A percentile compares a stretch with the other conserved stretches of the same genome.
phyloP scores from a whole-genome alignment of 2,797 vertebrate species.

The Geotrypetes seraphini region DNA sequence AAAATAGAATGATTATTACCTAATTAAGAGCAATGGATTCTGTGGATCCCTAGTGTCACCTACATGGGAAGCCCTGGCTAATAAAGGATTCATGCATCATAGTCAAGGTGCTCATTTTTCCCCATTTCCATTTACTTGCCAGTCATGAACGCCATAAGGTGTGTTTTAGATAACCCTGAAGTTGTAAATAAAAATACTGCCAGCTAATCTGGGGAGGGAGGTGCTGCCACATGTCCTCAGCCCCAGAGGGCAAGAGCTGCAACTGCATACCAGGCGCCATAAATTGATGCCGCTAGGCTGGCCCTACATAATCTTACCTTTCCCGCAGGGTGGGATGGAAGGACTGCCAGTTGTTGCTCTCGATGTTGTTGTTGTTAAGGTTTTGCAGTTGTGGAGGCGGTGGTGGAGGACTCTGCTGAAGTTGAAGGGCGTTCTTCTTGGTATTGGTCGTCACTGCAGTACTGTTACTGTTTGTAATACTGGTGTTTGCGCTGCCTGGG shows the following conservation, averaged over 20 bases:
- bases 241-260: neutral
- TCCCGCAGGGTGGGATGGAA: constrained; percentile 85
- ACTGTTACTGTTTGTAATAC: constrained; percentile 56
- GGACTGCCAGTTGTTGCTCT: constrained; percentile 77
- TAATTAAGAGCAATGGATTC: too few relatives aligned
- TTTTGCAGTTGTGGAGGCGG: constrained; percentile 62
- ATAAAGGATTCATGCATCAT: too few relatives aligned
- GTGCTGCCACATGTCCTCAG: neutral
- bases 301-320: constrained; percentile 77
- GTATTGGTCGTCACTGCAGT: constrained; percentile 53
- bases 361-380: constrained; percentile 83
- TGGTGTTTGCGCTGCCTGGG: constrained; percentile 57
- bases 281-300: too few relatives aligned
- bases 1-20: too few relatives aligned
- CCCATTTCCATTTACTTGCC: too few relatives aligned
- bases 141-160: too few relatives aligned
- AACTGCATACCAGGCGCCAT: neutral
- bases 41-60: too few relatives aligned
- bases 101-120: too few relatives aligned
- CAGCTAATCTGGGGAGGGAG: neutral
- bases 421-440: constrained; percentile 62
- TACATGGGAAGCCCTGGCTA: too few relatives aligned
- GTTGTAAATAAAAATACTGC: too few relatives aligned
- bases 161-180: too few relatives aligned
- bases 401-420: constrained; percentile 54